Base-by-base conservation (phyloP, 2,888 invertebrate genomes). In the Stenodera caucasica region DNA sequence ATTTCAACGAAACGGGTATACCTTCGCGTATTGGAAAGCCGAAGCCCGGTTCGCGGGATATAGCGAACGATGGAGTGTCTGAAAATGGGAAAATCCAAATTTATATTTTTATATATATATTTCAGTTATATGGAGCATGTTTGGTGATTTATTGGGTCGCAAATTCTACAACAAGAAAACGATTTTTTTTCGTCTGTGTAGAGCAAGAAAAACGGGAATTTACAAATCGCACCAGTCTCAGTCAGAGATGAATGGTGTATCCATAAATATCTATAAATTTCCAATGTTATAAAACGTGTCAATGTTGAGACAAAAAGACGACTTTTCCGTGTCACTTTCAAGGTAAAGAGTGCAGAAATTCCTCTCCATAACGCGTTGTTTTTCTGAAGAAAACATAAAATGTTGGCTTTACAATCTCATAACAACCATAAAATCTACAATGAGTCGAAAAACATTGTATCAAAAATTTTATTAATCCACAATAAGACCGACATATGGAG, bases 31-130 rank as follows among this genome's bases (percentile, higher is more conserved):
- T 86, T 29, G 94, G 90, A 80, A 92, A 90, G 55, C 95, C 95
- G 81, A 95, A 96, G 53, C 93, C 94, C n/a, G 95, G 95, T 81
- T 92, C 90, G 70, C 95, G 88, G 65, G 93, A 94, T 80, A 95
- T 94, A 77, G 92, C 92, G 81, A 96, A 96, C 66, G 94, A 93
- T 53, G 95, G 95, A 55, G 92, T 91, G 81, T 95, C 95, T 95
- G 85, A n/a, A n/a, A n/a, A n/a, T n/a, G n/a, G 30, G 8, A 30
- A 23, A 45, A 40, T 40, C 11, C 2, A 40, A 59, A 56, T 7
- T 15, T 8, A 53, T 21, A 35, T 15, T 5, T 37, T 7, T 37
- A 8, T 35, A n/a, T 14, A 7, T 35, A n/a, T 6, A 5, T 12
- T 4, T 33, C 1, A 9, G 7, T 30, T 37, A 40, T 18, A 40